Conservation (phyloP, 2,113 vertebrate genomes). For the Hemibagrus wyckioides region DNA sequence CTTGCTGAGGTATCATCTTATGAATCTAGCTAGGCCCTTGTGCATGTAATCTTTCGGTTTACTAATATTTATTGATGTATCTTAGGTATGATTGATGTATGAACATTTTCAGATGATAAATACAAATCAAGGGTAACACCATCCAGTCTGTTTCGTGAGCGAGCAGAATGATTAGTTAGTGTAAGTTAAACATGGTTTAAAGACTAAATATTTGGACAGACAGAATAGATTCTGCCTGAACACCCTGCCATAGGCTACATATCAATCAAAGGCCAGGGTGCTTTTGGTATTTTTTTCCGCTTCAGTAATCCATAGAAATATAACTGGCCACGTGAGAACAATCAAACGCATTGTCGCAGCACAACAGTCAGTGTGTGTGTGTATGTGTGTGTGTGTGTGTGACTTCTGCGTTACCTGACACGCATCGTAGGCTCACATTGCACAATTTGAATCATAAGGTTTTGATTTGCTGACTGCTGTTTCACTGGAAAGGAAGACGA, state of each 20-base stretch:
- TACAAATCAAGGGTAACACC: background rate
- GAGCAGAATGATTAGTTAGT: background rate
- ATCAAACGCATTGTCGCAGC: background rate
- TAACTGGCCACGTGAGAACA: constrained; percentile 13
- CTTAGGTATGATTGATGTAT: background rate
- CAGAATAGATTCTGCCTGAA: constrained; percentile 20
- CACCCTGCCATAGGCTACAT: constrained; percentile 5
- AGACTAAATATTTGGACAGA: constrained; percentile 11
- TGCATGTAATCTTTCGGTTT: background rate
- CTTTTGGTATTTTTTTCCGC: constrained; percentile 7
- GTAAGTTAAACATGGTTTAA: background rate
- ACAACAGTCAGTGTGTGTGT: background rate
- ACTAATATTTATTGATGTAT: background rate
- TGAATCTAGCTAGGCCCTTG: too few relatives aligned
- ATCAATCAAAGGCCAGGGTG: constrained; percentile 10
- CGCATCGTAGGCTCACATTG: too few relatives aligned
- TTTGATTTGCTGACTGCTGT: background rate
- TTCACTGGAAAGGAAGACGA: background rate
- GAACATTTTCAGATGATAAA: background rate
- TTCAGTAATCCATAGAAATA: constrained; percentile 2
- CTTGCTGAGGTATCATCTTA: background rate
- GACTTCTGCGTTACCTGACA: background rate
- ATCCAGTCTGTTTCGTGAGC: background rate
- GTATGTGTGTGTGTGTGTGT: background rate
- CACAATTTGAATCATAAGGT: background rate